A percentile compares a stretch with the other conserved stretches of the same genome.
These are phyloP conservation scores for Myanophis thanlyinensis DNA, from an alignment of 2,113 vertebrate genomes.

Conservation along the genomic window DNA sequence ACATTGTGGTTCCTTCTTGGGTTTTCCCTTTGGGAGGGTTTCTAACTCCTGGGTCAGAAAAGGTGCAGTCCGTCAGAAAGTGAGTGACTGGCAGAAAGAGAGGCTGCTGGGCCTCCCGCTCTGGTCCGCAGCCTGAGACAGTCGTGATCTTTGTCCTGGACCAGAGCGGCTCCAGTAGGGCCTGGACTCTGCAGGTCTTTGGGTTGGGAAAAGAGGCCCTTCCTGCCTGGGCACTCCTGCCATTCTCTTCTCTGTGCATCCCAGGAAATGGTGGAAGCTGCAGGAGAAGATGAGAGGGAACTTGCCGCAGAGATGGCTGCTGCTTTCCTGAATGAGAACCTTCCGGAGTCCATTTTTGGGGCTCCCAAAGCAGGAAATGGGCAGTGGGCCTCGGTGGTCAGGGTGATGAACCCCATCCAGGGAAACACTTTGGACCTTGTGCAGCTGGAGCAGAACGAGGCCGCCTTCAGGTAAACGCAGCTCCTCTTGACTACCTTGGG, in stretches of 20 bases:
- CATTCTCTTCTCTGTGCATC: neutral
- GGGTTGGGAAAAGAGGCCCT: neutral
- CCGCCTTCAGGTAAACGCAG: slow-evolving; percentile 89
- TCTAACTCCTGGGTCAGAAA: too few relatives aligned
- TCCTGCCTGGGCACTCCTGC: neutral
- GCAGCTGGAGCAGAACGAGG: slow-evolving; percentile 97
- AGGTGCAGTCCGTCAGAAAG: neutral
- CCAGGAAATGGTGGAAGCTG: slow-evolving; percentile 99
- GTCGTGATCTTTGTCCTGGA: too few relatives aligned
- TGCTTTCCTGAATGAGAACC: slow-evolving; percentile 95
- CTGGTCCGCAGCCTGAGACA: fast-evolving
- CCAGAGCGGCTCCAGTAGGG: neutral
- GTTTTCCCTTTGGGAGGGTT: too few relatives aligned
- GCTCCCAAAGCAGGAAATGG: slow-evolving; percentile 95
- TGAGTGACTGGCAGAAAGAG: neutral
- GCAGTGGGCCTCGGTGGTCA: slow-evolving; percentile 96
- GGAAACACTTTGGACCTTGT: slow-evolving; percentile 90
- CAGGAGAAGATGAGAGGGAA: slow-evolving; percentile 94
- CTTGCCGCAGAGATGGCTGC: slow-evolving; percentile 98
- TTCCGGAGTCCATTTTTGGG: slow-evolving; percentile 95
- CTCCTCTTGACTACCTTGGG: fast-evolving
- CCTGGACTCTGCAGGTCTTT: fast-evolving
- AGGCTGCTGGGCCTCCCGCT: neutral
- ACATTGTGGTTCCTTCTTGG: neutral
- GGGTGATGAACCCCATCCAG: slow-evolving; percentile 96